Conservation (phyloP, 2,888 invertebrate genomes). For the Parascotia fuliginaria region DNA sequence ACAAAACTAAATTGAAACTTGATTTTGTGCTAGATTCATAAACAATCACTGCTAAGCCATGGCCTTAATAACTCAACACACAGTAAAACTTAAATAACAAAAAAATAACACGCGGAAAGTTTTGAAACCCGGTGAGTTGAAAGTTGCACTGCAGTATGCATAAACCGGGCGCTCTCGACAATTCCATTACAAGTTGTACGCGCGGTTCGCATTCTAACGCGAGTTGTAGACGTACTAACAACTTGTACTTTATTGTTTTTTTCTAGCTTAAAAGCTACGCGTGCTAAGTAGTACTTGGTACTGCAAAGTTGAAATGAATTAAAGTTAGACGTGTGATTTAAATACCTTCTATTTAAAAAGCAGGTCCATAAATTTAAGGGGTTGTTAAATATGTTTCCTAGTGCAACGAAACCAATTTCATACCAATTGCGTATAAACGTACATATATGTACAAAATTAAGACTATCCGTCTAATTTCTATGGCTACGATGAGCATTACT, state of each 20-base stretch:
- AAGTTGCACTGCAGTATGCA: conserved; percentile 43
- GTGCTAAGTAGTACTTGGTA: conserved; percentile 15
- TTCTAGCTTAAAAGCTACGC: conserved; percentile 21
- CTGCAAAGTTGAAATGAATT: conserved; percentile 22
- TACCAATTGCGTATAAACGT: too few relatives aligned
- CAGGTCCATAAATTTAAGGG: too few relatives aligned
- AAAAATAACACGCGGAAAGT: conserved; percentile 27
- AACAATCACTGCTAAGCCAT: conserved; percentile 15
- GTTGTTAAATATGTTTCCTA: too few relatives aligned
- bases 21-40: conserved; percentile 12
- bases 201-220: conserved; percentile 24
- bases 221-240: conserved; percentile 14
- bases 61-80: conserved; percentile 25
- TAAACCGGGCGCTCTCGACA: conserved; percentile 39
- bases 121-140: conserved; percentile 35
- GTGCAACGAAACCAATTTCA: too few relatives aligned
- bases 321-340: neutral
- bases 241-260: conserved; percentile 15
- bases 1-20: conserved; percentile 8
- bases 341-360: too few relatives aligned
- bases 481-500: neutral
- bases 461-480: neutral
- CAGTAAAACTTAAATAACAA: conserved; percentile 19
- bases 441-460: too few relatives aligned
- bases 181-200: conserved; percentile 43